A percentile compares a stretch with the other conserved stretches of the same genome.
These are phyloP conservation scores for Macrotis lagotis DNA, from an alignment of 2,113 vertebrate genomes.

Conservation along the genomic window DNA sequence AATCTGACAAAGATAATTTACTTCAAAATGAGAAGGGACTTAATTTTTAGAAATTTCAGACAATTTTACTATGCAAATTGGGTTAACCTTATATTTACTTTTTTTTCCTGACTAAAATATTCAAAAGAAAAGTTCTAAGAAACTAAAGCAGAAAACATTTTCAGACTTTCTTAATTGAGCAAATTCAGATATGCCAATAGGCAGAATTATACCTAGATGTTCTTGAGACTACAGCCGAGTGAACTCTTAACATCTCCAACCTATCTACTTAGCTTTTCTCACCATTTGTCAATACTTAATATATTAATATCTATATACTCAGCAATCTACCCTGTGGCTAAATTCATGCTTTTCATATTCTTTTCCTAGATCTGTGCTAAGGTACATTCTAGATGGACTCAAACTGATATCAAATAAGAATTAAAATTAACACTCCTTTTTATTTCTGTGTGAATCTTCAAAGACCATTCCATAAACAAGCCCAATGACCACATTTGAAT, in stretches of 20 bases:
- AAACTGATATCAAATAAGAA: background rate
- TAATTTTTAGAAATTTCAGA: background rate
- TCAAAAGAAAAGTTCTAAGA: background rate
- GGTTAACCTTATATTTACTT: background rate
- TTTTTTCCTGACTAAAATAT: background rate
- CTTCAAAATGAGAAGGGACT: constrained; percentile 4
- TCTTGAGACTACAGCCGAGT: background rate
- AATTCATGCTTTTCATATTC: background rate
- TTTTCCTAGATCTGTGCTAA: background rate
- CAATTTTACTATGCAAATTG: background rate
- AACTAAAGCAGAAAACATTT: background rate
- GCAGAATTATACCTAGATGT: background rate
- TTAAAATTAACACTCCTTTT: background rate
- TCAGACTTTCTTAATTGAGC: background rate
- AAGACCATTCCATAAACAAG: background rate
- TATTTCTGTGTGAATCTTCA: background rate
- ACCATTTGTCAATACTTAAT: background rate
- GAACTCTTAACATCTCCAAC: background rate
- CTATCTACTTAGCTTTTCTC: background rate
- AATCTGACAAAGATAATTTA: constrained; percentile 43
- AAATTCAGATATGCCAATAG: background rate
- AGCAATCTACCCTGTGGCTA: background rate
- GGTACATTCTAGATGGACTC: background rate
- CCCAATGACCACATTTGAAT: background rate
- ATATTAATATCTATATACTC: background rate